These are phyloP conservation scores for Neodiprion lecontei DNA, from an alignment of 1,140 invertebrate genomes.

Conservation along the genomic window DNA sequence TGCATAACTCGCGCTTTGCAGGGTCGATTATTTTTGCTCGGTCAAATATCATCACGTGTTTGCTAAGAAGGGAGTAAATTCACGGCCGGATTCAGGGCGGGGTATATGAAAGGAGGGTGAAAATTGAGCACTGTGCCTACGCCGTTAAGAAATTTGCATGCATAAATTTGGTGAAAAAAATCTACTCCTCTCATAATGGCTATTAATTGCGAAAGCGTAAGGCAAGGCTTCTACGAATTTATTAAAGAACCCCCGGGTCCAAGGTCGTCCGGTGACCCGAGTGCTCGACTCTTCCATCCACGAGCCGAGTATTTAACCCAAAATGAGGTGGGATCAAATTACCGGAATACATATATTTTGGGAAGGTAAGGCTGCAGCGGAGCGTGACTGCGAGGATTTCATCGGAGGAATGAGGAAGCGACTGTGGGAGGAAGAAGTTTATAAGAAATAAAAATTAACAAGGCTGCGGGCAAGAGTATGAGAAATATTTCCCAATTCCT, in stretches of 20 bases:
- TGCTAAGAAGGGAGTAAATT: too few relatives aligned
- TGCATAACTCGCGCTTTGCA: background rate
- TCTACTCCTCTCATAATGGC: background rate
- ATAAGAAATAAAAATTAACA: too few relatives aligned
- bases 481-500: too few relatives aligned
- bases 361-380: background rate
- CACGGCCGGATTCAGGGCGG: too few relatives aligned
- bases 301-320: background rate
- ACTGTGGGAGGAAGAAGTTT: too few relatives aligned
- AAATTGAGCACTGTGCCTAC: too few relatives aligned
- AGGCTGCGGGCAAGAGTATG: too few relatives aligned
- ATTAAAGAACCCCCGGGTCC: background rate
- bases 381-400: background rate
- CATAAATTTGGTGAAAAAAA: background rate
- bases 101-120: too few relatives aligned
- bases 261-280: background rate
- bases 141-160: too few relatives aligned
- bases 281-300: background rate
- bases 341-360: background rate
- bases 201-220: background rate
- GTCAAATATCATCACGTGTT: too few relatives aligned
- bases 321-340: constrained; percentile 5
- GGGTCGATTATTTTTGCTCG: too few relatives aligned
- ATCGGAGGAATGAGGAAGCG: too few relatives aligned
- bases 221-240: background rate